Evolutionary conservation across 1,140 invertebrate species (phyloP), one percentile per base, ranked within the genome.

Genomic region (Kradibia gibbosae): DNA sequence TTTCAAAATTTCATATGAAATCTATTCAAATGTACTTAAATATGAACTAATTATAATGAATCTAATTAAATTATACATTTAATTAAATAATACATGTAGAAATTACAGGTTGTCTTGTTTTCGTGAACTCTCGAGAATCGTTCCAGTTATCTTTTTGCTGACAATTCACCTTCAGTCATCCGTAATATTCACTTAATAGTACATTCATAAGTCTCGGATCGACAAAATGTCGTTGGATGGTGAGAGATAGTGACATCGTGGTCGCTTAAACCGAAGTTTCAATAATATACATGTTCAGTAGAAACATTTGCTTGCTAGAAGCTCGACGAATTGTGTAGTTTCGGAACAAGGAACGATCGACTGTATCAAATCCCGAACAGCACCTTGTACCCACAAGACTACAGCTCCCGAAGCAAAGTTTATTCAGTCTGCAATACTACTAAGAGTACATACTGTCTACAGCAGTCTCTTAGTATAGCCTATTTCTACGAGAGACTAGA

Each of bases 271-370:
- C 15, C 48, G 11, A 31, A 55, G 48, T 73, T 36, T 7, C 28
- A 48, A 31, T 28, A 48, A 20, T 71, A 57, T 34, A 71, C 45
- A 55, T 42, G 22, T 4, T 50, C 17, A 53, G 53, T 60, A 60
- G 71, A 80, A 80, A 80, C 65, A 80, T 72, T 70, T n/a, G 72
- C 28, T 13, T 4, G 67, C 34, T 2, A 25, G 28, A n/a, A 39
- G 2, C 7, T 13, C 8, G 45, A 31, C 28, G 17, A 42, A 22
- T 39, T 25, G 57, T 82, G 50, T 80, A 74, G 55, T 48, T 78
- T 53, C 72, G 76, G 72, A 82, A 82, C 82, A 85, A 86, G n/a
- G n/a, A 83, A 84, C 83, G 83, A 86, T 86, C 84, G 80, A 48
- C 81, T 85, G 84, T 80, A 86, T 83, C 86, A 86, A 85, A 86